Evolutionary conservation across 2,888 invertebrate species (phyloP).

Genomic region (Lasioglossum morio): DNA sequence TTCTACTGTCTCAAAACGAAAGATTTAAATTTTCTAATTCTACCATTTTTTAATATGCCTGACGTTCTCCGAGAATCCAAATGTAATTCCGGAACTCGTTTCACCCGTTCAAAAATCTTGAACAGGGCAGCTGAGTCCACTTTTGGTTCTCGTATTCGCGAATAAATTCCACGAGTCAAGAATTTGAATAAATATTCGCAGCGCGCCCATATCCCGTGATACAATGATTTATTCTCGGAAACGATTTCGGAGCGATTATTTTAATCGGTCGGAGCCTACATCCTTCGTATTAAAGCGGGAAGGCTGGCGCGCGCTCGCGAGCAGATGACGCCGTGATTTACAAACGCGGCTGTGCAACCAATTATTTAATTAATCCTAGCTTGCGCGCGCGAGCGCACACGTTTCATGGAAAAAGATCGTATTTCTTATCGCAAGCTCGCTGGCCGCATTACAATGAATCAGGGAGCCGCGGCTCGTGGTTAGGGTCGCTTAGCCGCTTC

Average conservation of each 20-base stretch:
- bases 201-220: neutral
- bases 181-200: conserved; percentile 3
- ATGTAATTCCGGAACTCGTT: neutral
- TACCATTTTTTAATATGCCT: neutral
- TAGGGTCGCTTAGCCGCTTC: conserved; percentile 32
- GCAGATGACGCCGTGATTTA: conserved; percentile 43
- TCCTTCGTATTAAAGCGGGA: conserved; percentile 12
- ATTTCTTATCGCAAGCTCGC: conserved; percentile 46
- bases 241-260: neutral
- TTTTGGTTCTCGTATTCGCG: neutral
- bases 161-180: neutral
- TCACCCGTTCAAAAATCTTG: neutral
- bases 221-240: neutral
- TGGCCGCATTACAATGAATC: conserved; percentile 60
- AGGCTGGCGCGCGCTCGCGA: conserved; percentile 8
- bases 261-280: neutral
- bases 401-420: conserved; percentile 40
- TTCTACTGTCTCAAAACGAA: neutral
- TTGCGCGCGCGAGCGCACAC: neutral
- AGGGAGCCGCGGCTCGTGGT: conserved; percentile 21
- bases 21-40: neutral
- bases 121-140: neutral
- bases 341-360: conserved; percentile 18
- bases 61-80: neutral
- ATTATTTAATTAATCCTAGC: conserved; percentile 55